Evolutionary conservation across 2,797 vertebrate species (phyloP), one percentile per base, ranked within the genome.

Genomic region (Neosilurus hyrtlii): DNA sequence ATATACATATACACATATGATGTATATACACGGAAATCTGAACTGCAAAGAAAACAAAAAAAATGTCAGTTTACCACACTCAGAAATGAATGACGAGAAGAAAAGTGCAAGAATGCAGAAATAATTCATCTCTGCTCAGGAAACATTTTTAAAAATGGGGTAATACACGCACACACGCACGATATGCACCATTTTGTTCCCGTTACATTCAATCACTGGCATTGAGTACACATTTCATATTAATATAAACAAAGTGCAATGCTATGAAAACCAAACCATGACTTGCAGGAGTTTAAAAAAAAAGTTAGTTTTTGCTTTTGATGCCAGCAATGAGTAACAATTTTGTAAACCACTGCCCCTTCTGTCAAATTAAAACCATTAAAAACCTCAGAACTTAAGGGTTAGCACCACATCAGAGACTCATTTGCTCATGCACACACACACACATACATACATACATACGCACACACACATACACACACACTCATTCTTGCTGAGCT

Each of bases 401-500:
- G 12, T 35, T 37, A 35, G 54, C 72, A 74, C 52, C 72, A 74
- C 54, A 22, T 22, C 52, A 74, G 9, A 71, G 68, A 57, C 59
- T 61, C 59, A 12, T 70, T 78, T 49, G 12, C 71, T 66, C 79
- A 71, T 20, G 63, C 49, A 85, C 68, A 83, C 77, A 84, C 84
- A 82, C 57, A 52, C 80, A 82, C 57, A 49, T 2, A n/a, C 11
- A 9, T 20, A 61, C 56, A 8, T 16, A 75, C 54, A 22, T 4
- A 22, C 18, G 0, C 24, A 15, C 63, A 67, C 82, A 43, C 63
- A 52, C 35, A 2, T 56, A 30, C 24, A 22, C 77, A 62, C 52
- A 67, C 52, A 80, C 63, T 92, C 90, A 86, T 87, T 87, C 59
- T 89, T 88, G 85, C 20, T 81, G 79, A 9, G 61, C 20, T 26